Evolutionary conservation across 2,797 vertebrate species (phyloP).

Genomic region (Halcyon badia): DNA sequence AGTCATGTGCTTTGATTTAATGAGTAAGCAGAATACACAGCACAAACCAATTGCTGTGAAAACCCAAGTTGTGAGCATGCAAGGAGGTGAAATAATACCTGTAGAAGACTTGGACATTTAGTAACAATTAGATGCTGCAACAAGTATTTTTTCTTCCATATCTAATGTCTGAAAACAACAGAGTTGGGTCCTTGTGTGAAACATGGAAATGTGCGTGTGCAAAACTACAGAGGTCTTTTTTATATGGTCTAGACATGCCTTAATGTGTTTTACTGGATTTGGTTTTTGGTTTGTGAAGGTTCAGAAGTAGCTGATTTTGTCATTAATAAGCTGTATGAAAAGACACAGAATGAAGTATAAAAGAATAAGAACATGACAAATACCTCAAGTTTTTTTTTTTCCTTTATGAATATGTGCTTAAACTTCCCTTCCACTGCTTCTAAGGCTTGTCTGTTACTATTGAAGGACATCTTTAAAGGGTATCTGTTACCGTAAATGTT

Average conservation of each 20-base stretch:
- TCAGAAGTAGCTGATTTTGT: not conserved
- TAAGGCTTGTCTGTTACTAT: not conserved
- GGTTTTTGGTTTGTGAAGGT: not conserved
- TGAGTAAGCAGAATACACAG: not conserved
- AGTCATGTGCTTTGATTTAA: conserved; percentile 9
- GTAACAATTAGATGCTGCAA: not conserved
- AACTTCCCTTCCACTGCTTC: not conserved
- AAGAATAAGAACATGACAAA: not conserved
- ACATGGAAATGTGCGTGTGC: not conserved
- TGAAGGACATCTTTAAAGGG: not conserved
- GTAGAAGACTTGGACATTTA: not conserved
- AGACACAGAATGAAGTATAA: not conserved
- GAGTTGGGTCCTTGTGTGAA: not conserved
- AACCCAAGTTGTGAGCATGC: not conserved
- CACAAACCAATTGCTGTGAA: not conserved
- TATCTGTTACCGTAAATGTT: not conserved
- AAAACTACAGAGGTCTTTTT: not conserved
- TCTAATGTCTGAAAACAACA: not conserved
- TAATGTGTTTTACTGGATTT: not conserved
- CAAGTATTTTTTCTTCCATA: not conserved
- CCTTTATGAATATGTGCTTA: not conserved
- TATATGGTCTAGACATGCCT: not conserved
- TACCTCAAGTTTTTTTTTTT: not conserved
- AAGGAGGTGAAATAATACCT: not conserved
- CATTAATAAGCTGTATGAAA: not conserved